A percentile compares a stretch with the other conserved stretches of the same genome.
Evolutionary conservation across 1,140 invertebrate genomes (phyloP).

Genomic region (Choristoneura fumiferana): DNA sequence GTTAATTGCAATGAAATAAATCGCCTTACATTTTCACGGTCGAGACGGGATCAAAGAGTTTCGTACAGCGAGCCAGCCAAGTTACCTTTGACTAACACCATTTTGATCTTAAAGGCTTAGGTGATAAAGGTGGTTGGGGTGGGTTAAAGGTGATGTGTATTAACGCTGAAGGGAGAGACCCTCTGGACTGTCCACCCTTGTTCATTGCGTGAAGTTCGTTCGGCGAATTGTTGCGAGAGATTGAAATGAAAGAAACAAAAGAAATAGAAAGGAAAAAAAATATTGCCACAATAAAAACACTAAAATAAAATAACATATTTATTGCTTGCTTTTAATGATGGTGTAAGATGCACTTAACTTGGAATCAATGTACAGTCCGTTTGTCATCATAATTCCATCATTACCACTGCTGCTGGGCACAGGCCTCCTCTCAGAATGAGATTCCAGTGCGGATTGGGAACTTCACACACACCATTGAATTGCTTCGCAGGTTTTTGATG

Average conservation of each 20-base stretch:
- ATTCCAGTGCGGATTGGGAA: no score
- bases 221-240: slow-evolving; percentile 26
- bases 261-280: background rate
- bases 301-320: no score
- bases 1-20: slow-evolving; percentile 66
- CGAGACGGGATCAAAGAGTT: slow-evolving; percentile 74
- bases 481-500: no score
- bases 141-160: slow-evolving; percentile 13
- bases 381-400: no score
- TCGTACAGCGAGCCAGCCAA: slow-evolving; percentile 3
- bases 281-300: background rate
- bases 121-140: slow-evolving; percentile 19
- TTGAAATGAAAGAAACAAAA: background rate
- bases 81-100: background rate
- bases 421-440: no score
- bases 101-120: background rate
- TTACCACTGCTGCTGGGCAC: no score
- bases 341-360: no score
- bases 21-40: slow-evolving; percentile 65
- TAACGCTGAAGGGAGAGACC: slow-evolving; percentile 23
- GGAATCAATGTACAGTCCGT: no score
- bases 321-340: no score
- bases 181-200: slow-evolving; percentile 37
- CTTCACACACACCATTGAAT: no score
- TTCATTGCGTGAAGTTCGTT: slow-evolving; percentile 22